Percentiles rank a stretch among this genome's conserved stretches.
These are phyloP conservation scores for Gambusia affinis DNA, from an alignment of 2,113 vertebrate genomes.

Conservation along the genomic window DNA sequence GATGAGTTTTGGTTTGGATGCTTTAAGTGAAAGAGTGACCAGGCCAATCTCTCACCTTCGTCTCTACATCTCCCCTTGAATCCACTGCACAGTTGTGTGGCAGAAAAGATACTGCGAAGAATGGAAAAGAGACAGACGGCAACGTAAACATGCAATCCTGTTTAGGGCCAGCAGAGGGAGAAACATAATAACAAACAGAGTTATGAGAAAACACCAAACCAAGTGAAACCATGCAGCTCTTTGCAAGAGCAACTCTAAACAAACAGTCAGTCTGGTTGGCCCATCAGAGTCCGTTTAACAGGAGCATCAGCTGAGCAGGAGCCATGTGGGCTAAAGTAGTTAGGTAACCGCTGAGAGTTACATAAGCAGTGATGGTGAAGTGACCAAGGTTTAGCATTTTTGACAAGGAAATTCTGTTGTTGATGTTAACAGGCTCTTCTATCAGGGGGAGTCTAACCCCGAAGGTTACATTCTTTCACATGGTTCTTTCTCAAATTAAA, in stretches of 20 bases:
- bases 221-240: slow-evolving; percentile 38
- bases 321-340: too few species aligned
- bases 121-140: slow-evolving; percentile 8
- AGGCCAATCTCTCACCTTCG: slow-evolving; percentile 83
- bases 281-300: slow-evolving; percentile 4
- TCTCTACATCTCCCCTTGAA: slow-evolving; percentile 84
- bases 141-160: background rate
- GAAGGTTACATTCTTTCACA: background rate
- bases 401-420: background rate
- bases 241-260: background rate
- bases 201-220: slow-evolving; percentile 20
- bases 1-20: background rate
- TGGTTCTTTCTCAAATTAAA: background rate
- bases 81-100: slow-evolving; percentile 88
- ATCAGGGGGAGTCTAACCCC: too few species aligned
- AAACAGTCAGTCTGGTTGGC: background rate
- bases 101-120: slow-evolving; percentile 85
- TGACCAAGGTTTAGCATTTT: background rate
- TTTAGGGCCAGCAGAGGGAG: slow-evolving; percentile 65
- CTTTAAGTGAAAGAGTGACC: background rate
- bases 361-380: too few species aligned
- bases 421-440: background rate
- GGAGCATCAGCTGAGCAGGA: background rate
- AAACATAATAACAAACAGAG: slow-evolving; percentile 25
- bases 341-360: too few species aligned